A percentile compares a stretch with the other conserved stretches of the same genome.
These are phyloP conservation scores for Medauroidea extradentata DNA, from an alignment of 1,140 invertebrate genomes.

Conservation along the genomic window DNA sequence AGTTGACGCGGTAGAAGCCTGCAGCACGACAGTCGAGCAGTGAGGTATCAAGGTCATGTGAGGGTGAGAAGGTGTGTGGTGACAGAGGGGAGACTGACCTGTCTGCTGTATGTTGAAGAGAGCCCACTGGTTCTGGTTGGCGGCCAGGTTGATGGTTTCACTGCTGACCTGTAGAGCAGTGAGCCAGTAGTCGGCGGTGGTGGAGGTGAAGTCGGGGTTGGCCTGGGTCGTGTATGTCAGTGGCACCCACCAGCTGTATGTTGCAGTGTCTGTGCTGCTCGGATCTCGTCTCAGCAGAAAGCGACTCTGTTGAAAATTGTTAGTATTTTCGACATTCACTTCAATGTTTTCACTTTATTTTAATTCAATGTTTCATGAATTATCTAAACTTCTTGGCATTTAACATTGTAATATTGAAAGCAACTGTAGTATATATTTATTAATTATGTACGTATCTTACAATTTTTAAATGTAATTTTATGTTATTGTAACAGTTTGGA, in stretches of 20 bases:
- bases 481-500: too few relatives aligned
- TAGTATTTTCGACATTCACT: too few relatives aligned
- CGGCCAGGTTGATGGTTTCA: neutral
- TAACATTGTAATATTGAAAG: too few relatives aligned
- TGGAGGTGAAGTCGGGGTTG: slow-evolving; percentile 58
- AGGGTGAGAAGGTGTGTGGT: slow-evolving; percentile 33
- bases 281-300: too few relatives aligned
- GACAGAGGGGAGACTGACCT: slow-evolving; percentile 41
- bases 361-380: too few relatives aligned
- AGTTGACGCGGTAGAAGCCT: slow-evolving; percentile 82
- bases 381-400: too few relatives aligned
- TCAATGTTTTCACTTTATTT: too few relatives aligned
- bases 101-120: slow-evolving; percentile 63
- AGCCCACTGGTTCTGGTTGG: slow-evolving; percentile 52
- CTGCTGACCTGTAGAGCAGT: slow-evolving; percentile 37
- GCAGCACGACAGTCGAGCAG: too few relatives aligned
- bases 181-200: slow-evolving; percentile 68
- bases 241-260: slow-evolving; percentile 74
- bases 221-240: slow-evolving; percentile 67
- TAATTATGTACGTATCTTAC: too few relatives aligned
- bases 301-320: too few relatives aligned
- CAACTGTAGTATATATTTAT: too few relatives aligned
- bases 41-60: slow-evolving; percentile 24
- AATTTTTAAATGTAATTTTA: too few relatives aligned
- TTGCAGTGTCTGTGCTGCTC: neutral